Base-by-base conservation (phyloP, 2,797 vertebrate species). In the Tarsius wallacei region DNA sequence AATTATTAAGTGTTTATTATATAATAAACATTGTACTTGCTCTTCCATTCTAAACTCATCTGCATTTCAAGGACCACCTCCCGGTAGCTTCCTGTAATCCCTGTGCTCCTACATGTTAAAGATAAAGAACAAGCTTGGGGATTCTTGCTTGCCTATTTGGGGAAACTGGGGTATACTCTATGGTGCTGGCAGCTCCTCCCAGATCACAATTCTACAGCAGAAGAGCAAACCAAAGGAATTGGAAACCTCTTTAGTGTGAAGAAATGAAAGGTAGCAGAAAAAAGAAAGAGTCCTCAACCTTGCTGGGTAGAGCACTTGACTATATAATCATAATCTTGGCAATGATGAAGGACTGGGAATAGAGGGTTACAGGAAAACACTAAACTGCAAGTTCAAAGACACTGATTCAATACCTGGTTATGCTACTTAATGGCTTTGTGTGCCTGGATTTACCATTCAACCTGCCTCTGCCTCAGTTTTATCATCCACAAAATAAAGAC, bases 11-110 rank as follows among this genome's bases (percentile, higher is more conserved):
- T 55, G 22, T 15, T 90, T 59, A 42, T 11, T 42, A 31, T 28
- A 42, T 61, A 26, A 28, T 66, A 64, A 86, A 71, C 33, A 76
- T 21, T 84, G 7, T 66, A 9, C 15, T 73, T 76, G 84, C 53
- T 80, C 61, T 76, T 73, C 31, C 36, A 28, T 93, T 81, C 76
- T 76, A 94, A 94, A 59, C 89, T 81, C 59, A 92, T 59, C 42
- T 70, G 16, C 26, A 83, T 49, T 96, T 74, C 24, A 94, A 78
- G 33, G 36, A 68, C 15, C 82, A 53, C n/a, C 28, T 89, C 66
- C 68, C 53, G 61, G 14, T 31, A 87, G 63, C 17, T 47, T 86
- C 73, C 88, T 63, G 33, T 88, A 78, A 55, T 36, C 26, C 33
- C 71, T 82, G 59, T 63, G 17, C 36, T 80, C 81, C 21, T 51